Evolutionary conservation across 2,888 invertebrate genomes (phyloP), one percentile per base, ranked within the genome.

Genomic region (Drosophila multiciliata): DNA sequence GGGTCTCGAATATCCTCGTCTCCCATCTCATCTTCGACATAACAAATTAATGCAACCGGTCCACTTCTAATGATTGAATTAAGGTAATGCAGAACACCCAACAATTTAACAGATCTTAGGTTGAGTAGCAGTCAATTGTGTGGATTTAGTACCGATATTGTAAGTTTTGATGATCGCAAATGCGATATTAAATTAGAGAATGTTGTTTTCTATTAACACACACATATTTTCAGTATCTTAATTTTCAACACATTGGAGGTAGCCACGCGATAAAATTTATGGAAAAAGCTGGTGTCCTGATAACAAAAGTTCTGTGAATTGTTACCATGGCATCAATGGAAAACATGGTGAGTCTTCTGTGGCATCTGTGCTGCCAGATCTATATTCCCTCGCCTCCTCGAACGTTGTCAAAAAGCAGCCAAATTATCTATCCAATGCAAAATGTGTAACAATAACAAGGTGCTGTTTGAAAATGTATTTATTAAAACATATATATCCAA

Each of bases 151-250:
- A 57, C 15, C 52, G 23, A 55, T 52, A 60, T 33, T 71, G 74
- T 75, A 45, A 75, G 74, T 75, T 63, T 23, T 59, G 36, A 42
- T 29, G 9, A 49, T 23, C 12, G 11, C 26, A 53, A 23, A 8
- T 48, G 12, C 33, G 15, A 60, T 40, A 11, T 50, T 9, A 32
- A 35, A 60, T 29, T 3, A 15, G 5, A 42, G 5, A 29, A 1
- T 33, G 11, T 17, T 33, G 26, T 35, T 52, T 52, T 33, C 0
- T 33, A 60, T 48, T 59, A 55, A 64, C 26, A 32, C 36, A 26
- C 9, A 42, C 71, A 23, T 50, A 58, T 52, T 77, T 77, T 20
- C 74, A 75, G 72, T n/a, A n/a, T 60, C 29, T 42, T 52, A 1
- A 64, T 48, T 35, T 32, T 12, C 7, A 45, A 29, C 20, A 17